Conservation (phyloP, 2,888 invertebrate genomes). For the Nebria brevicollis region DNA sequence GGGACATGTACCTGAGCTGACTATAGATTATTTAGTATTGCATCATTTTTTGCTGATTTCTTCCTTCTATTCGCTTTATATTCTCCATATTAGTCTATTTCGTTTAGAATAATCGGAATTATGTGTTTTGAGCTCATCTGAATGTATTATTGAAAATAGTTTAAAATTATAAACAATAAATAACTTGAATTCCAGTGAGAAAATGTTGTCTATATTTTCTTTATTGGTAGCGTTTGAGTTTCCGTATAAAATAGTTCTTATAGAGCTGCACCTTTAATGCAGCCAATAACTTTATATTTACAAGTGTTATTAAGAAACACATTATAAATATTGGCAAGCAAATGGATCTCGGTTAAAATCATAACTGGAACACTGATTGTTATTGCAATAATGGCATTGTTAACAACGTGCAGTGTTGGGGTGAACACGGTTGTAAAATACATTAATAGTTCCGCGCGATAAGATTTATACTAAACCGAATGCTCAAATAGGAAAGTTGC, state of each 20-base stretch:
- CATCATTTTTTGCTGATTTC: neutral
- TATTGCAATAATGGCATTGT: constrained; percentile 1
- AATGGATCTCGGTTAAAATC: constrained; percentile 1
- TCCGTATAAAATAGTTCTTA: neutral
- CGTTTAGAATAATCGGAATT: neutral
- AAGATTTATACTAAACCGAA: neutral
- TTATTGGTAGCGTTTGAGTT: too few species aligned
- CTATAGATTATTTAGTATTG: neutral
- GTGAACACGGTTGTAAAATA: neutral
- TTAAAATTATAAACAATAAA: too few species aligned
- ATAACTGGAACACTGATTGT: constrained; percentile 1
- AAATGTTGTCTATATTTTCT: too few species aligned
- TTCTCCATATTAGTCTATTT: constrained; percentile 6
- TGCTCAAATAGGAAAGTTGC: neutral
- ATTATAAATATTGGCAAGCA: constrained; percentile 1
- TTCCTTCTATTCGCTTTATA: constrained; percentile 12
- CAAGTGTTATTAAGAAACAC: neutral
- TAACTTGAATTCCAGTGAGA: too few species aligned
- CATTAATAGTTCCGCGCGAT: neutral
- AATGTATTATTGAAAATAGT: too few species aligned
- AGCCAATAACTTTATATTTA: neutral
- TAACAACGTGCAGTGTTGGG: neutral
- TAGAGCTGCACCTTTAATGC: neutral
- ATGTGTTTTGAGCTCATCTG: neutral
- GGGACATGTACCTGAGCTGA: constrained; percentile 5